Evolutionary conservation across 2,113 vertebrate species (phyloP), one percentile per base, ranked within the genome.

Genomic region (Apteryx mantelli): DNA sequence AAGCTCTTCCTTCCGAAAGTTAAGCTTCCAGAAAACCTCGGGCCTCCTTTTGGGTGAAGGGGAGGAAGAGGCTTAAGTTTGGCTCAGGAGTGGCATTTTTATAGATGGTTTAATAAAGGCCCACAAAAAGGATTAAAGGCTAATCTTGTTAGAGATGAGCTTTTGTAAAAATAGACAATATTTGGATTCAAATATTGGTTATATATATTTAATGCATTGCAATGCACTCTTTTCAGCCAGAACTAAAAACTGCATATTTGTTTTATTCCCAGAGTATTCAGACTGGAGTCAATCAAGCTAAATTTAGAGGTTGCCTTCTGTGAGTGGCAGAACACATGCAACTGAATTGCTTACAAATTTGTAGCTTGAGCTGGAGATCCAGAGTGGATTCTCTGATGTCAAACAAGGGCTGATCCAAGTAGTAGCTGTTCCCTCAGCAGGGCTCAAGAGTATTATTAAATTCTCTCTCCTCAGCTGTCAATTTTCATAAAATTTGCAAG

Each of bases 131-230:
- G 76, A 91, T 66, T 88, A 92, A 82, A 93, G 48, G 32, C 63
- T 85, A 87, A 81, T 88, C 42, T 0, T 91, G 84, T 95, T 83
- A 95, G 56, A 77, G 55, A 81, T 95, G 61, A 94, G 74, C 82
- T 94, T 95, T 93, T 90, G 58, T 91, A 95, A 96, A 96, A 95
- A 97, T 86, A 97, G 83, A 93, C 68, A 93, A 79, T 89, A 93
- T 95, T 96, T 94, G 94, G 66, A 96, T 82, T 91, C 78, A 88
- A 91, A 66, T 90, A 89, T 82, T 92, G 86, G 42, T 88, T 78
- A 84, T 75, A 94, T 82, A 93, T 78, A 95, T 82, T 93, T 93
- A 90, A 77, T 75, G 64, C 79, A 93, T 92, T 79, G 88, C 79
- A 96, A 78, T 86, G 64, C 44, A 78, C 93, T 95, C 81, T 88